Percentiles rank a stretch among this genome's conserved stretches.
Conservation (phyloP, 2,113 vertebrate species). For the Lycaon pictus region DNA sequence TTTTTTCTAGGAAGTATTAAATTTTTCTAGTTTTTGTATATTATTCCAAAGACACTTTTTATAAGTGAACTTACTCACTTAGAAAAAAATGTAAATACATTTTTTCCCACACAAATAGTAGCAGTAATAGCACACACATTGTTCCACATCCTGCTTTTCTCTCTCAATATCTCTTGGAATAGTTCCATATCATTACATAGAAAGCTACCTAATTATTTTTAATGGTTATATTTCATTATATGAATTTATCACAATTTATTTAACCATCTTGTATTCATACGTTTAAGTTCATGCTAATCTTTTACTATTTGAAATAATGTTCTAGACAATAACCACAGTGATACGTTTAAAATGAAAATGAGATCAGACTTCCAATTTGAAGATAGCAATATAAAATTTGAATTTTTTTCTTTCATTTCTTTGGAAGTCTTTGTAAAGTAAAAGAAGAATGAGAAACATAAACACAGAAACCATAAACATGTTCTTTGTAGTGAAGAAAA, state of each 20-base stretch:
- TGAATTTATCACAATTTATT: slow-evolving; percentile 68
- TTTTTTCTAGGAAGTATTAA: neutral
- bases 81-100: neutral
- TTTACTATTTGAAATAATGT: slow-evolving; percentile 61
- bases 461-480: neutral
- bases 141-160: neutral
- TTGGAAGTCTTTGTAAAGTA: neutral
- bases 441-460: neutral
- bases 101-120: neutral
- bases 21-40: neutral
- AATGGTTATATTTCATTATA: slow-evolving; percentile 63
- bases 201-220: slow-evolving; percentile 71
- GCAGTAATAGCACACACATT: neutral
- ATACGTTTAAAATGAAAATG: slow-evolving; percentile 62
- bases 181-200: slow-evolving; percentile 52
- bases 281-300: slow-evolving; percentile 47
- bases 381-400: neutral
- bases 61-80: neutral
- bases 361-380: neutral
- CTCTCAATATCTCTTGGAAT: slow-evolving; percentile 50
- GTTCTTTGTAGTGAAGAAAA: neutral
- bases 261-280: slow-evolving; percentile 44
- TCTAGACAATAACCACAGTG: neutral
- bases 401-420: neutral
- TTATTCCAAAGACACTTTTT: neutral